Evolutionary conservation across 2,113 vertebrate genomes (phyloP).

Genomic region (Quiscalus mexicanus): DNA sequence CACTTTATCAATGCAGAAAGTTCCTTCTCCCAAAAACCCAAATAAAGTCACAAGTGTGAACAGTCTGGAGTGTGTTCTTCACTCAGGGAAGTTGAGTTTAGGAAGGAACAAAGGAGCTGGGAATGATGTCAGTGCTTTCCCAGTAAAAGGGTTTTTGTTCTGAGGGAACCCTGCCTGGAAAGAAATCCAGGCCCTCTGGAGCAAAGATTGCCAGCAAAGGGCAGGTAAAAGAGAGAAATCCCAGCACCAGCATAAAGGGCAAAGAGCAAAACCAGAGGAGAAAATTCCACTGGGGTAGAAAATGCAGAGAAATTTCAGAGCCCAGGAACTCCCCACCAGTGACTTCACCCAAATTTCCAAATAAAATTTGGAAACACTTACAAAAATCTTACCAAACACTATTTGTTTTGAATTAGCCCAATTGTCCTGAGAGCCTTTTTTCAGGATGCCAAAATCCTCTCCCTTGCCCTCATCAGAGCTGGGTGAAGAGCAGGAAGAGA

Average conservation of each 20-base stretch:
- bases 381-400: neutral
- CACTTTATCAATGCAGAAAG: neutral
- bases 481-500: neutral
- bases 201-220: neutral
- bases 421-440: neutral
- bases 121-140: neutral
- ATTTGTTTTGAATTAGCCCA: neutral
- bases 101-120: neutral
- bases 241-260: neutral
- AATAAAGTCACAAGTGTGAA: neutral
- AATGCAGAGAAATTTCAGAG: neutral
- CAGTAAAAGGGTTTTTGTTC: neutral
- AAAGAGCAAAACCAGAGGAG: neutral
- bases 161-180: neutral
- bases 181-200: neutral
- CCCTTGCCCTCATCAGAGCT: neutral
- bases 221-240: neutral
- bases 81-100: neutral
- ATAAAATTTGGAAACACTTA: no score
- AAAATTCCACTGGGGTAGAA: neutral
- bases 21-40: neutral
- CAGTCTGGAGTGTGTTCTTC: neutral
- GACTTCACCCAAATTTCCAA: neutral
- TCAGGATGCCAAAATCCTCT: neutral
- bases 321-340: neutral